These are phyloP conservation scores for human (Homo sapiens) DNA, from an alignment of 2,113 vertebrate genomes.

Conservation along the genomic window DNA sequence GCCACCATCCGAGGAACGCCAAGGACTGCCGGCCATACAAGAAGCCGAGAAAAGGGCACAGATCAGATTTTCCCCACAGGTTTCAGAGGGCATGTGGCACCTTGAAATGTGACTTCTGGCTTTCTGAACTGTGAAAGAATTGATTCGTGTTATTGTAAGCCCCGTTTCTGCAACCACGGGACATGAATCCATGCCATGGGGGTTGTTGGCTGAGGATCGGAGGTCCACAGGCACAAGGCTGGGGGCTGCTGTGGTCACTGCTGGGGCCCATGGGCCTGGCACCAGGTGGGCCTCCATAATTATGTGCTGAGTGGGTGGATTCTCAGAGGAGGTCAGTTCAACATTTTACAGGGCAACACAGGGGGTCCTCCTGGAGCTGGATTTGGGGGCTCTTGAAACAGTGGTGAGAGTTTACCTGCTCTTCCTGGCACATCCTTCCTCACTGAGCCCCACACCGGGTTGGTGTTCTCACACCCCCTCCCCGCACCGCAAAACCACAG, in stretches of 20 bases:
- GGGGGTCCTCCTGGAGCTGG: background rate
- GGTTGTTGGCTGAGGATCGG: background rate
- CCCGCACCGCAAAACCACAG: background rate
- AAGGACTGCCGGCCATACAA: background rate
- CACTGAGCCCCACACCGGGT: background rate
- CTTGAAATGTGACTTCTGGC: background rate
- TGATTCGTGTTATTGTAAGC: background rate
- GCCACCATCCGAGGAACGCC: background rate
- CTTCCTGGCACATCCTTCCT: too few relatives aligned
- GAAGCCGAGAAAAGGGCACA: background rate
- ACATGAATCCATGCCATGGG: background rate
- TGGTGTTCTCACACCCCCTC: too few relatives aligned
- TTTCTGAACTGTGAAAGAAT: background rate
- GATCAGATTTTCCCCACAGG: fast-evolving
- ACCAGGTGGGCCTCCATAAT: background rate
- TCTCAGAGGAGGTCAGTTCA: too few relatives aligned
- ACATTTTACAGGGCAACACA: background rate
- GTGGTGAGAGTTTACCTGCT: background rate
- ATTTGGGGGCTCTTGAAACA: background rate
- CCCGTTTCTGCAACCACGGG: too few relatives aligned
- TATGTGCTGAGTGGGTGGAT: too few relatives aligned
- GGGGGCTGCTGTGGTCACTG: background rate
- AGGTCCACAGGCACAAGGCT: background rate
- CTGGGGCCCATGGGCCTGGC: background rate
- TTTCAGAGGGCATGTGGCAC: too few relatives aligned